Conservation (phyloP, 2,113 vertebrate genomes). For the Galeopterus variegatus region DNA sequence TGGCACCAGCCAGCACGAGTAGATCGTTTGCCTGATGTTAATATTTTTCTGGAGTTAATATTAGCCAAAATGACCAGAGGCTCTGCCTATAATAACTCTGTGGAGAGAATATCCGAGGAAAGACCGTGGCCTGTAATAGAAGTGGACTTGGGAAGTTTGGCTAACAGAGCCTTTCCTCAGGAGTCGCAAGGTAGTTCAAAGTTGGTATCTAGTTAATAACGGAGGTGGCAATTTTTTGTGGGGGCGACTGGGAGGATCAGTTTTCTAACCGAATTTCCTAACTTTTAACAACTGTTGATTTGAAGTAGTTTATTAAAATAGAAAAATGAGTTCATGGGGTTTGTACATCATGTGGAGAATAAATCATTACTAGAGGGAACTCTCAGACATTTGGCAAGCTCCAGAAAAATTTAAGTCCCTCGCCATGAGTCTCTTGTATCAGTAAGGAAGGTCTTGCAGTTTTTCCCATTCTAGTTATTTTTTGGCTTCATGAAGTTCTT, state of each 20-base stretch:
- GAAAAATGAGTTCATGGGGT: neutral
- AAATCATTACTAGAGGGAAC: neutral
- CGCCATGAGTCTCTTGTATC: neutral
- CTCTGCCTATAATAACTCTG: neutral
- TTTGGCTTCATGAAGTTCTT: neutral
- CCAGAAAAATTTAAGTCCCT: neutral
- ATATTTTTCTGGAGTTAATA: neutral
- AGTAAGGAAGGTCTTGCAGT: neutral
- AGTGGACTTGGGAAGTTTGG: accelerated
- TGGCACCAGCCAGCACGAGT: neutral
- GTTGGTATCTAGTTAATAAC: neutral
- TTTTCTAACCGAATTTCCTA: neutral
- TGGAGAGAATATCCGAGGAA: neutral
- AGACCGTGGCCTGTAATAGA: neutral
- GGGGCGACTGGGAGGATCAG: too few relatives aligned
- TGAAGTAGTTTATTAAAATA: neutral
- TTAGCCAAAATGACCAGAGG: neutral
- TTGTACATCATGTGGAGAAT: neutral
- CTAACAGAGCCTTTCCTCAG: accelerated
- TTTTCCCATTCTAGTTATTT: neutral
- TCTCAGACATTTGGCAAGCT: neutral
- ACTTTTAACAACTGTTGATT: neutral
- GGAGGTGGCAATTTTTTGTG: neutral
- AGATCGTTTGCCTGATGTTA: neutral
- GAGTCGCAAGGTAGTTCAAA: neutral